These are phyloP conservation scores for Whitmania pigra DNA, from an alignment of 1,140 invertebrate species.

Conservation along the genomic window DNA sequence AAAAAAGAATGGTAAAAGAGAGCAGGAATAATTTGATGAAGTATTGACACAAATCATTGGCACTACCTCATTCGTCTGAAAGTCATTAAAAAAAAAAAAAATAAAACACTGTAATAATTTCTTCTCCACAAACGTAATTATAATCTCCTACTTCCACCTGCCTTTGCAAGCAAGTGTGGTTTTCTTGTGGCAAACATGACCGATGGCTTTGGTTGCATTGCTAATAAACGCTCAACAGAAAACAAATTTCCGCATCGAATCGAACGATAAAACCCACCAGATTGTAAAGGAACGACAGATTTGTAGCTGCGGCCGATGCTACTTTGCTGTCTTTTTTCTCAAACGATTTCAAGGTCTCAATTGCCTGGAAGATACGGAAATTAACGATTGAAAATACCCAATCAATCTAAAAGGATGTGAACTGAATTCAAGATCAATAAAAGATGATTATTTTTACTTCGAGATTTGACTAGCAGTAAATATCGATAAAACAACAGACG, in stretches of 20 bases:
- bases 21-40: no score
- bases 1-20: no score
- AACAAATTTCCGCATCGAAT: no score
- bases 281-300: constrained; percentile 76
- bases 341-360: constrained; percentile 75
- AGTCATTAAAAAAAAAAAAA: neutral
- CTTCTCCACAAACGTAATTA: neutral
- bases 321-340: constrained; percentile 72
- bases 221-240: no score
- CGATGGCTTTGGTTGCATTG: no score
- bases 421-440: neutral
- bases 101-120: neutral
- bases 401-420: no score
- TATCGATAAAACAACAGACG: neutral
- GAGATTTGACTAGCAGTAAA: neutral
- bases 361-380: constrained; percentile 43
- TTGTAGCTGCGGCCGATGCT: constrained; percentile 69
- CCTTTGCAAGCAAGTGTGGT: no score
- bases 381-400: neutral
- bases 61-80: neutral
- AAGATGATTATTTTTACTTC: neutral
- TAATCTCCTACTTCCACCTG: no score
- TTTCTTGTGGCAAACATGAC: no score
- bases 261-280: constrained; percentile 48
- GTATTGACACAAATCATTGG: no score